Conservation (phyloP, 2,113 vertebrate species). For the Spermophilus dauricus region DNA sequence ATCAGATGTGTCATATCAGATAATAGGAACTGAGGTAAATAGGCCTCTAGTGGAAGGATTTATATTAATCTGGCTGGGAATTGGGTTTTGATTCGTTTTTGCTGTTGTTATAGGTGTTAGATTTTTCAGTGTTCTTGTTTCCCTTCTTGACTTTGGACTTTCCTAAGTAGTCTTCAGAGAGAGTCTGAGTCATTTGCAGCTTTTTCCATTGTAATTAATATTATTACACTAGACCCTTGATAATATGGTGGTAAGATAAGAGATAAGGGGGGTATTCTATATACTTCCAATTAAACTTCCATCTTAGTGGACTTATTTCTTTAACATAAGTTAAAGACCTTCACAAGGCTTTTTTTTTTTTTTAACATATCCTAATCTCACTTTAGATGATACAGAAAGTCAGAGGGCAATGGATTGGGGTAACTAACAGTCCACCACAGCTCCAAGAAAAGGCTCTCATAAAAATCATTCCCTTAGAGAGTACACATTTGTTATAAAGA, state of each 20-base stretch:
- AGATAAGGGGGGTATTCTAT: background rate
- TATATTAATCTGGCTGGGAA: background rate
- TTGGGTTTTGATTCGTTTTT: background rate
- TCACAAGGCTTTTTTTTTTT: background rate
- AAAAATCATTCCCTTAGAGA: background rate
- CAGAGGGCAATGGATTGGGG: background rate
- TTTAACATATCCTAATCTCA: background rate
- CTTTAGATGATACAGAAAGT: background rate
- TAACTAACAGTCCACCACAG: background rate
- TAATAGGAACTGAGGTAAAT: background rate
- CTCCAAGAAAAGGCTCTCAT: background rate
- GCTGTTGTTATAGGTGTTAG: background rate
- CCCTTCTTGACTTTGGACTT: background rate
- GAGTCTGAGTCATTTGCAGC: background rate
- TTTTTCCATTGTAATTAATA: background rate
- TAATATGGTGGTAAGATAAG: background rate
- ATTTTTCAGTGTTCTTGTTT: background rate
- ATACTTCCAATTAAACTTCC: background rate
- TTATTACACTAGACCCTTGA: background rate
- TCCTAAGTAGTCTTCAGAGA: background rate
- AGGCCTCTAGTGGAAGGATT: background rate
- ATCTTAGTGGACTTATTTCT: background rate
- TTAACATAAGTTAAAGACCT: background rate
- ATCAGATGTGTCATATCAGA: background rate
- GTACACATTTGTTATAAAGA: background rate